These are phyloP conservation scores for Leptatherina wallacei DNA, from an alignment of 2,797 vertebrate species.

Conservation along the genomic window DNA sequence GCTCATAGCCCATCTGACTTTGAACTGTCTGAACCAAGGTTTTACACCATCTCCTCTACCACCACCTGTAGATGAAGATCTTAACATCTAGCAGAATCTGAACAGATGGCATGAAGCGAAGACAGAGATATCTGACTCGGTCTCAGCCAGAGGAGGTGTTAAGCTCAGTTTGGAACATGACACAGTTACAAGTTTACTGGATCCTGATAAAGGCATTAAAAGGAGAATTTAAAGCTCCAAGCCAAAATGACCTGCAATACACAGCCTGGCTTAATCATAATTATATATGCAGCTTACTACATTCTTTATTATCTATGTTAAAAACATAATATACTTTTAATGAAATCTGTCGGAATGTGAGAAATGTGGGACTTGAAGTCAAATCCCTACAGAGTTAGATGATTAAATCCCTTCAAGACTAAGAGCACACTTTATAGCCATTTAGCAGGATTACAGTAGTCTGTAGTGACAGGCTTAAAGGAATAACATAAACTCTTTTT, in stretches of 20 bases:
- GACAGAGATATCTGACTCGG: conserved; percentile 36
- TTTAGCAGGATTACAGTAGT: conserved; percentile 46
- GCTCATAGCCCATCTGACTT: conserved; percentile 24
- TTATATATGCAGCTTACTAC: neutral
- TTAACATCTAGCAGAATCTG: conserved; percentile 28
- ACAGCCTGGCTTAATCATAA: neutral
- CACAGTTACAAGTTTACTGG: conserved; percentile 14
- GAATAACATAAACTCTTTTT: conserved; percentile 15
- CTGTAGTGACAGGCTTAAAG: conserved; percentile 15
- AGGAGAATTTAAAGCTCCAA: neutral
- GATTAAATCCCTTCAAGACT: conserved; percentile 25
- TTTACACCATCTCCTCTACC: conserved; percentile 46
- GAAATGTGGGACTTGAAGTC: conserved; percentile 11
- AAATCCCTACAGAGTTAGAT: conserved; percentile 20
- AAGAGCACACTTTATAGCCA: conserved; percentile 17
- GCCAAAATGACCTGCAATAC: neutral
- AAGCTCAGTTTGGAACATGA: conserved; percentile 18
- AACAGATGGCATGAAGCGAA: conserved; percentile 49
- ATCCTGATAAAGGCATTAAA: neutral
- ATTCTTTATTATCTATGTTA: neutral
- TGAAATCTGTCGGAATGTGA: conserved; percentile 7
- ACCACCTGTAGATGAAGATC: conserved; percentile 53
- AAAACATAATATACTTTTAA: neutral
- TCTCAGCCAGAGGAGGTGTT: conserved; percentile 28
- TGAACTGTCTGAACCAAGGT: conserved; percentile 38